Base-by-base conservation (phyloP, 2,797 vertebrate species). In the Scomberomorus guttatus region DNA sequence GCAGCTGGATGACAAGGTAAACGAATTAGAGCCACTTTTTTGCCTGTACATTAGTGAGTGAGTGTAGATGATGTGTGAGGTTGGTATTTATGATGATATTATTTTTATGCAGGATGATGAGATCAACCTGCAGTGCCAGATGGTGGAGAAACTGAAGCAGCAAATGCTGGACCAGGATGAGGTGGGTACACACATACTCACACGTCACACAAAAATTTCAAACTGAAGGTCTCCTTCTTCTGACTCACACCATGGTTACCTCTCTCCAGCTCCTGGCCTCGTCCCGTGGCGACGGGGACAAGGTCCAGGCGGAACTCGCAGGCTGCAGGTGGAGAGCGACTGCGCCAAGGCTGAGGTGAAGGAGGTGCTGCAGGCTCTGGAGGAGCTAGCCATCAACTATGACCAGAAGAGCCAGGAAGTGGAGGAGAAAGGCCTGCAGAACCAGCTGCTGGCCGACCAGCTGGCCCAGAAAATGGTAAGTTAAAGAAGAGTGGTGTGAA, bases 131-230 rank as follows among this genome's bases (percentile, higher is more conserved):
- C 98, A 99, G 93, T 99, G 98, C 92, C 98, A 99, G 92, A 11
- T 99, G 95, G 97, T 97, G 87, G 98, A 99, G 87, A 99, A 97
- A 84, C 93, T 99, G 69, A 99, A 99, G 92, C 96, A 98, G 80
- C 98, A 99, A 95, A 99, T 99, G 97, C 55, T 99, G 93, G 98
- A 99, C 80, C 98, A 99, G 95, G 98, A 99, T 70, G 98, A 99
- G 97, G 98, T 99, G 92, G 93, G 89, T 71, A 58, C 62, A 73
- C 27, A 18, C n/a, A 64, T 52, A 50, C 44, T 56, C 59, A 61
- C 42, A 68, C 10, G 2, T 20, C 7, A n/a, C n/a, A 18, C 7
- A 3, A 20, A 20, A 20, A 50, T 17, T 34, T 57, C 37, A 44
- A 57, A 57, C 22, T n/a, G 20, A 48, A 39, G n/a, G 10, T 17